Conservation (phyloP, 1,140 invertebrate species). For the Euwallacea similis region DNA sequence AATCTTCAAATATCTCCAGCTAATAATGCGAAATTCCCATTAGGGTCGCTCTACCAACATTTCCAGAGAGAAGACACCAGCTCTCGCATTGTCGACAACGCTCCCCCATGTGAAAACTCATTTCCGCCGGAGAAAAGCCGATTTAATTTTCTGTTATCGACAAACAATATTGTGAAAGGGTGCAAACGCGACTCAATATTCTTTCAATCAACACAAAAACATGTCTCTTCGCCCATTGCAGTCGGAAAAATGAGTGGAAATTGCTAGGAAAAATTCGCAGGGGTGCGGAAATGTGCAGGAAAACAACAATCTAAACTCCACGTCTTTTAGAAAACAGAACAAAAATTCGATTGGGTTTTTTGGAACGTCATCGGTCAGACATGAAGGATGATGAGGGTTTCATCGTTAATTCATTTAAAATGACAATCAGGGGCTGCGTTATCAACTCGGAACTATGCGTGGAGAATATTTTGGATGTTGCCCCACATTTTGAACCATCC, state of each 20-base stretch:
- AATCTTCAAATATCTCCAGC: too few species aligned
- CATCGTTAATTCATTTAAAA: too few species aligned
- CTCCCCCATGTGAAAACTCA: slow-evolving; percentile 42
- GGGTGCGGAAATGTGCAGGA: slow-evolving; percentile 28
- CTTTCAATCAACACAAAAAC: slow-evolving; percentile 46
- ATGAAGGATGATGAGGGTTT: too few species aligned
- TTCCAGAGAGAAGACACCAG: too few species aligned
- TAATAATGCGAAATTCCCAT: too few species aligned
- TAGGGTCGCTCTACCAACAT: too few species aligned
- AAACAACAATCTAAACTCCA: slow-evolving; percentile 31
- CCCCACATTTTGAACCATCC: too few species aligned
- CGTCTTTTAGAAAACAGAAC: slow-evolving; percentile 22
- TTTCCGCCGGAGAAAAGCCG: slow-evolving; percentile 47
- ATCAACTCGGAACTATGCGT: too few species aligned
- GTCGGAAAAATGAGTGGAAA: slow-evolving; percentile 44
- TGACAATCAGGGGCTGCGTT: too few species aligned
- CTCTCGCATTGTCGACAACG: too few species aligned
- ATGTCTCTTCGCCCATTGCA: slow-evolving; percentile 36
- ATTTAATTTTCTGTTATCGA: slow-evolving; percentile 47
- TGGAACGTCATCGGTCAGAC: not conserved
- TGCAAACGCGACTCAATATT: slow-evolving; percentile 43
- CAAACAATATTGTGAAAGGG: slow-evolving; percentile 47
- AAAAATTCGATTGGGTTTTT: slow-evolving; percentile 6
- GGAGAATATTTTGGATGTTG: too few species aligned
- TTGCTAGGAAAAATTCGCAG: slow-evolving; percentile 9